Percentiles rank a stretch among this genome's conserved stretches.
Evolutionary conservation across 2,888 invertebrate genomes (phyloP).

Genomic region (Sepioteuthis lessoniana): DNA sequence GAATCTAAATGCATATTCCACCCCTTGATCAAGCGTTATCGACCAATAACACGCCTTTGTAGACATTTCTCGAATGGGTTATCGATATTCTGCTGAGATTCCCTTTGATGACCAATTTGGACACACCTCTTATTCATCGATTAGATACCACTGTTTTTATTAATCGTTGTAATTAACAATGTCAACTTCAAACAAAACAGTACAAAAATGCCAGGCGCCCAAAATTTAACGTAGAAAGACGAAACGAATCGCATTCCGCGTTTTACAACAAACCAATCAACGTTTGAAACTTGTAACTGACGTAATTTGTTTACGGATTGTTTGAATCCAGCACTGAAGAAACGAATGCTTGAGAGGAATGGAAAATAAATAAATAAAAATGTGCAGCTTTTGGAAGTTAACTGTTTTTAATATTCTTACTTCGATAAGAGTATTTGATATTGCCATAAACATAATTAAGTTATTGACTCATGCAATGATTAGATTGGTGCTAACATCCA

Average conservation of each 20-base stretch:
- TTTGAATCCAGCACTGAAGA: too few species aligned
- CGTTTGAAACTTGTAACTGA: not conserved
- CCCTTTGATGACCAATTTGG: not conserved
- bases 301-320: not conserved
- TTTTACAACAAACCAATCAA: not conserved
- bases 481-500: too few species aligned
- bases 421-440: too few species aligned
- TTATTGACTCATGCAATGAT: too few species aligned
- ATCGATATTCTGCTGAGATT: not conserved
- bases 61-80: not conserved
- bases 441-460: too few species aligned
- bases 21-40: not conserved
- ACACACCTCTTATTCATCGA: constrained; percentile 7
- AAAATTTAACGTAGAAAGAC: not conserved
- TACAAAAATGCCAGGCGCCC: too few species aligned
- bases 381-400: too few species aligned
- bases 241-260: not conserved
- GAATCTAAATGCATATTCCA: not conserved
- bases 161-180: not conserved
- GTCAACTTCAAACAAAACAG: not conserved
- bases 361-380: too few species aligned
- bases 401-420: too few species aligned
- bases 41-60: not conserved
- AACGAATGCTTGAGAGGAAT: too few species aligned
- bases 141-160: not conserved